A percentile compares a stretch with the other conserved stretches of the same genome.
Evolutionary conservation across 2,888 invertebrate species (phyloP).

Genomic region (Caradrina kadenii): DNA sequence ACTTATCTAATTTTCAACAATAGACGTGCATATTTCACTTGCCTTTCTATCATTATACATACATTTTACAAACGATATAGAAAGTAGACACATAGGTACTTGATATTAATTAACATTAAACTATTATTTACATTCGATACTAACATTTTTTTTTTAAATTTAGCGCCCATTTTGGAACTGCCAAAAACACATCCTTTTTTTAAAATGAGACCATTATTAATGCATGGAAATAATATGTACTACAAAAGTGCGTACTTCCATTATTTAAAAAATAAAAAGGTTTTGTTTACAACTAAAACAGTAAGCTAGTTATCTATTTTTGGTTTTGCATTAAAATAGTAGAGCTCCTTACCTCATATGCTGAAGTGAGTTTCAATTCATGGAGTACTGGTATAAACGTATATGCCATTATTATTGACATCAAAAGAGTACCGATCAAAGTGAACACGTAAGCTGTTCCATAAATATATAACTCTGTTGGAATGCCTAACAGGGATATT

Average conservation of each 20-base stretch:
- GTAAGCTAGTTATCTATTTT: too few species aligned
- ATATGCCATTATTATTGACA: constrained; percentile 91
- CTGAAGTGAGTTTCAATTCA: constrained; percentile 93
- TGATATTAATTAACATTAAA: too few species aligned
- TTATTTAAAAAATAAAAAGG: neutral
- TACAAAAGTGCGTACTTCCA: neutral
- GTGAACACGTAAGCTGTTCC: constrained; percentile 94
- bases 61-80: too few species aligned
- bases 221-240: neutral
- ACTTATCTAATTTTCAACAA: too few species aligned
- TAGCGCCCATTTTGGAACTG: constrained; percentile 7
- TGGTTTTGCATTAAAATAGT: neutral
- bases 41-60: too few species aligned
- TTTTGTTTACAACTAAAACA: too few species aligned
- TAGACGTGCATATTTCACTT: too few species aligned
- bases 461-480: constrained; percentile 94
- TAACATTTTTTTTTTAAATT: neutral
- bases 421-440: constrained; percentile 90
- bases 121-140: too few species aligned
- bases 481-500: constrained; percentile 94
- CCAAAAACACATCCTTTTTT: neutral
- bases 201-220: too few species aligned
- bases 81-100: too few species aligned
- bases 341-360: constrained; percentile 91
- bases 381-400: constrained; percentile 93